Evolutionary conservation across 2,888 invertebrate species (phyloP).

Genomic region (Petrolisthes manimaculis): DNA sequence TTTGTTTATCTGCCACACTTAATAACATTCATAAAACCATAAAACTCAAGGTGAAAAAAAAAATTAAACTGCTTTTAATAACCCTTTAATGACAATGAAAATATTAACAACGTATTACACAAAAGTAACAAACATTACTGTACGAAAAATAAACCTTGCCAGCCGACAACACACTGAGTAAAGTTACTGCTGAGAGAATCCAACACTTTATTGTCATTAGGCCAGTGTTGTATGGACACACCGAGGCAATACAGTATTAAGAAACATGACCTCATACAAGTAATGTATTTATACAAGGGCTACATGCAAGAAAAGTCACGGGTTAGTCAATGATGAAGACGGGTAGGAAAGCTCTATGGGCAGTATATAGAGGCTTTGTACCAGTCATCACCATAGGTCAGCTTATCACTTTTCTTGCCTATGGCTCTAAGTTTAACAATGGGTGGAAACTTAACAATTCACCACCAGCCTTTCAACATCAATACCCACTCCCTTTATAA

Average conservation of each 20-base stretch:
- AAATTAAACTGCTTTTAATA: constrained; percentile 10
- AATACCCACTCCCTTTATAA: too few relatives aligned
- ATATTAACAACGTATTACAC: constrained; percentile 30
- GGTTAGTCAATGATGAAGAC: too few relatives aligned
- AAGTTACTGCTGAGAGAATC: neutral
- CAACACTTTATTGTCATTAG: neutral
- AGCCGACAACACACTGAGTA: neutral
- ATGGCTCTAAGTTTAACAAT: too few relatives aligned
- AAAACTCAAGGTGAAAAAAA: constrained; percentile 15
- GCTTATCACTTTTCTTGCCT: too few relatives aligned
- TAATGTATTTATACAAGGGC: too few relatives aligned
- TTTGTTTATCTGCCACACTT: neutral
- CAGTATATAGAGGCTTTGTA: too few relatives aligned
- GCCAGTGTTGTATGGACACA: neutral
- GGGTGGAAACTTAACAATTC: too few relatives aligned
- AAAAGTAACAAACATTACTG: constrained; percentile 26
- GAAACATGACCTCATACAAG: neutral
- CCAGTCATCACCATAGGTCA: too few relatives aligned
- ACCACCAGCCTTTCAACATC: too few relatives aligned
- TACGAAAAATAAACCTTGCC: constrained; percentile 33
- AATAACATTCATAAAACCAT: neutral
- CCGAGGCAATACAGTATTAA: neutral
- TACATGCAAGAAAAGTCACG: too few relatives aligned
- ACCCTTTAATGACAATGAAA: constrained; percentile 36
- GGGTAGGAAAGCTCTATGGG: too few relatives aligned